phyloP scores from a whole-genome alignment of 1,140 invertebrate species.

The Drosophila obscura region DNA sequence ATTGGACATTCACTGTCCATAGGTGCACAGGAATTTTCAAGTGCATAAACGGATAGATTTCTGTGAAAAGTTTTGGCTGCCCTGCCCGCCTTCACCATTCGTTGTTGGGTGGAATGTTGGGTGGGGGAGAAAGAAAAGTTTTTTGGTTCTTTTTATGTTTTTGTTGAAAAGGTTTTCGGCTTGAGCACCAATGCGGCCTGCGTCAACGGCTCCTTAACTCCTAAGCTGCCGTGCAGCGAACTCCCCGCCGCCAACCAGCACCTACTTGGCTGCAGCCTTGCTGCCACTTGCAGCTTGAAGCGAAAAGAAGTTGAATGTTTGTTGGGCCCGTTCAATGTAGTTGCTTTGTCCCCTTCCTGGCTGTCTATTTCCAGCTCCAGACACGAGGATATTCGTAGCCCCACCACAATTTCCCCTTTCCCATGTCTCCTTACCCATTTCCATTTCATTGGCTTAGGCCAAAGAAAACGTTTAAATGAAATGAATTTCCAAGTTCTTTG shows the following conservation, averaged over 20 bases:
- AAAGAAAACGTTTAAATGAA: constrained; percentile 69
- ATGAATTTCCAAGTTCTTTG: constrained; percentile 68
- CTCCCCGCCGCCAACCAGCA: no score
- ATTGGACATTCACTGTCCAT: constrained; percentile 13
- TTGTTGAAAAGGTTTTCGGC: constrained; percentile 58
- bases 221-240: constrained; percentile 7
- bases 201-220: constrained; percentile 44
- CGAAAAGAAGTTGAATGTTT: constrained; percentile 49
- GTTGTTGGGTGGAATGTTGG: not conserved
- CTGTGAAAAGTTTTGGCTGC: constrained; percentile 40
- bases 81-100: not conserved
- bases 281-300: constrained; percentile 28
- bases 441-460: constrained; percentile 30
- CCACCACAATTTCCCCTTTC: not conserved
- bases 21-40: constrained; percentile 46
- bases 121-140: constrained; percentile 15
- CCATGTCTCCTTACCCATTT: not conserved
- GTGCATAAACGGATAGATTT: constrained; percentile 63
- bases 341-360: not conserved
- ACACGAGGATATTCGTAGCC: not conserved
- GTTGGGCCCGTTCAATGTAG: constrained; percentile 8
- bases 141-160: constrained; percentile 25
- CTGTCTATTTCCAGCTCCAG: no score
- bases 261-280: not conserved
- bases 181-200: constrained; percentile 57